Percentiles rank a stretch among this genome's conserved stretches.
Conservation (phyloP, 2,888 invertebrate species). For the Adelphocoris suturalis region DNA sequence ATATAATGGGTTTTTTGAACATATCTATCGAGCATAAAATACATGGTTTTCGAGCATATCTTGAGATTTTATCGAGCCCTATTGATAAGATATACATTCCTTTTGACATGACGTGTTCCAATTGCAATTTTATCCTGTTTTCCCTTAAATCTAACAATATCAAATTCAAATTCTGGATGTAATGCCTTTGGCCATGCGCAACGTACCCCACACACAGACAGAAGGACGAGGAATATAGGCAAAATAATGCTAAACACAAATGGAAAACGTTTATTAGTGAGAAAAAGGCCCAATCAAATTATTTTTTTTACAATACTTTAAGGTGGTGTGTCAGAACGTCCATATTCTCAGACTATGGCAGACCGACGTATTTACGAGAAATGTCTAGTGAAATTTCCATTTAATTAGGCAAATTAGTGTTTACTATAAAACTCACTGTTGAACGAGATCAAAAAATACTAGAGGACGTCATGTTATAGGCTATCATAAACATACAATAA, state of each 20-base stretch:
- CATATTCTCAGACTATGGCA: not conserved
- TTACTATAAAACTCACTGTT: not conserved
- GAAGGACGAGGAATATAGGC: not conserved
- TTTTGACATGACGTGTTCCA: too few relatives aligned
- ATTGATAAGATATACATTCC: too few relatives aligned
- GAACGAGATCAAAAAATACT: not conserved
- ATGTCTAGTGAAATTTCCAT: not conserved
- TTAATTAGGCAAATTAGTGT: not conserved
- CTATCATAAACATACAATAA: not conserved
- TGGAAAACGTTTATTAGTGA: slow-evolving; percentile 41
- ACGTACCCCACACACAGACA: too few relatives aligned
- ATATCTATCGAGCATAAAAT: too few relatives aligned
- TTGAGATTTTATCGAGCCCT: too few relatives aligned
- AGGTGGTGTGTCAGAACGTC: not conserved
- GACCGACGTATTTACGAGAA: not conserved
- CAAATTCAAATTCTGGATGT: too few relatives aligned
- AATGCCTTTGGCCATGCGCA: too few relatives aligned
- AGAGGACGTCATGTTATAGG: not conserved
- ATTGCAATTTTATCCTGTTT: too few relatives aligned
- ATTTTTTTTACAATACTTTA: not conserved
- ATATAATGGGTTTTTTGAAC: too few relatives aligned
- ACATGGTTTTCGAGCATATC: too few relatives aligned
- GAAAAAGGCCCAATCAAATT: slow-evolving; percentile 13
- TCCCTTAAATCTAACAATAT: too few relatives aligned
- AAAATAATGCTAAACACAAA: slow-evolving; percentile 47